Percentiles rank a stretch among this genome's conserved stretches.
phyloP scores from a whole-genome alignment of 2,797 vertebrate genomes.

The Myotis vivesi region DNA sequence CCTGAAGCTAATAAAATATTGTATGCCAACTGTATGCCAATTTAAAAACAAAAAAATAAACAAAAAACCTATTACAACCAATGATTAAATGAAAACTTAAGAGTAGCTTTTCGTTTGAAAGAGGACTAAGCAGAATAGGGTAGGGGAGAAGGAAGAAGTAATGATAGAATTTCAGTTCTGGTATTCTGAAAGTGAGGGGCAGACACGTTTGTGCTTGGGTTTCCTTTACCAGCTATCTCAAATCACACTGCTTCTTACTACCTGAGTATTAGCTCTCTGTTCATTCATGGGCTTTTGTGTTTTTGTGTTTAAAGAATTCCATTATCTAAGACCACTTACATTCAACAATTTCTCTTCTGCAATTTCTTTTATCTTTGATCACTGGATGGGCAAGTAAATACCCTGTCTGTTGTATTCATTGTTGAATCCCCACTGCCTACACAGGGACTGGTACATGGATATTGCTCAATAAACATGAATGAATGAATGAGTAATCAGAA shows the following conservation, averaged over 20 bases:
- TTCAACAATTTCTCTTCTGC: neutral
- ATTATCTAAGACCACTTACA: neutral
- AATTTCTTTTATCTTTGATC: neutral
- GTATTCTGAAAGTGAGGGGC: neutral
- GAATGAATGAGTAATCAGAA: conserved; percentile 45
- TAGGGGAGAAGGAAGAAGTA: neutral
- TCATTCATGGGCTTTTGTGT: neutral
- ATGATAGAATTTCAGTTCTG: neutral
- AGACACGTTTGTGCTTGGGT: neutral
- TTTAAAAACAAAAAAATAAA: neutral
- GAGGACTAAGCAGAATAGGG: neutral
- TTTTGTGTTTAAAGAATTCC: conserved; percentile 28
- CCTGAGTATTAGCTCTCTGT: neutral
- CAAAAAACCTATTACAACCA: neutral
- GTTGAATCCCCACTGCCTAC: neutral
- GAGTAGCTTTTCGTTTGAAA: neutral
- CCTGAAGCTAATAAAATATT: neutral
- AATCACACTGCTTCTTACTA: neutral
- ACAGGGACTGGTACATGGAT: neutral
- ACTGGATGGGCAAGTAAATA: neutral
- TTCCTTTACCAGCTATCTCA: neutral
- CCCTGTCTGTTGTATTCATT: neutral
- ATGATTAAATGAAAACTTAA: neutral
- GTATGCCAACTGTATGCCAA: neutral
- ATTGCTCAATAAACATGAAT: conserved; percentile 38